A percentile compares a stretch with the other conserved stretches of the same genome.
These are phyloP conservation scores for Callorhinus ursinus DNA, from an alignment of 2,113 vertebrate species.

Conservation along the genomic window DNA sequence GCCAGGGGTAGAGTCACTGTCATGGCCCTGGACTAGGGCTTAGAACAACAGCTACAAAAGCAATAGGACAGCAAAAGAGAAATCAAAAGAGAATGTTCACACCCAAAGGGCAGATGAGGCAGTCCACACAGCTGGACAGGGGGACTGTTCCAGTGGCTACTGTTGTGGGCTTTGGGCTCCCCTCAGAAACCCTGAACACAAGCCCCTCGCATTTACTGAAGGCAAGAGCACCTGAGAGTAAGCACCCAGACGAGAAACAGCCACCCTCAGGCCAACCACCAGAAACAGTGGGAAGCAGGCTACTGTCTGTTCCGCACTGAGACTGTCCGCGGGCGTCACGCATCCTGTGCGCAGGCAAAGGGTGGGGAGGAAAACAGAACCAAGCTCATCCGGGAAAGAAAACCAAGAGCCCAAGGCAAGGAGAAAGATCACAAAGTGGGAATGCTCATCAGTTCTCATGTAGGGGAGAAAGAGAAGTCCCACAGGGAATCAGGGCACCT, in stretches of 20 bases:
- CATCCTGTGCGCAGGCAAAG: neutral
- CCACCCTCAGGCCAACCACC: neutral
- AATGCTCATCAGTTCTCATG: neutral
- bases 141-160: neutral
- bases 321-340: neutral
- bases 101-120: constrained; percentile 7
- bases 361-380: neutral
- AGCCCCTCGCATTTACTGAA: neutral
- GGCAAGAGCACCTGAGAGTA: neutral
- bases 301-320: neutral
- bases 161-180: constrained; percentile 38
- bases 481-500: too few relatives aligned
- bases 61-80: neutral
- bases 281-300: neutral
- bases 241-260: neutral
- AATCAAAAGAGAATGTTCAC: neutral
- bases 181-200: neutral
- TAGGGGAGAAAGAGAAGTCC: neutral
- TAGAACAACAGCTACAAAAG: neutral
- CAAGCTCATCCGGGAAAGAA: neutral
- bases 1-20: neutral
- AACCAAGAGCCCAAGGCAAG: neutral
- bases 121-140: neutral
- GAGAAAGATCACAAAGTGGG: neutral
- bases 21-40: neutral